Base-by-base conservation (phyloP, 2,113 vertebrate species). In the Rynchops niger region DNA sequence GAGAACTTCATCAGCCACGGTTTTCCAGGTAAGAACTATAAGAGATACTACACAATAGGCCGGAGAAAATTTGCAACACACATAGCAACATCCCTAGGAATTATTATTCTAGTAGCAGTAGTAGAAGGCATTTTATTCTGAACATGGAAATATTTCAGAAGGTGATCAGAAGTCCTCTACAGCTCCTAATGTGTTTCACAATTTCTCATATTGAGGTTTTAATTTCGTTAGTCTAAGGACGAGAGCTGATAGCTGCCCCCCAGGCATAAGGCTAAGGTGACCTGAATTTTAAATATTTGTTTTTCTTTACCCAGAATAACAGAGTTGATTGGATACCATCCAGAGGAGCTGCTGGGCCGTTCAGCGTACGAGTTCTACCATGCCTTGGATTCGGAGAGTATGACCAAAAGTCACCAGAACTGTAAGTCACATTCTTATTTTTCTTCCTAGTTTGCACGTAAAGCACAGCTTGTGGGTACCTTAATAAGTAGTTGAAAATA, bases 341-440 rank as follows among this genome's bases (percentile, higher is more conserved):
- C 99, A 15, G 98, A 99, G 63, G 99, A 99, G 93, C 97, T 99
- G 74, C 97, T 99, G 40, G 99, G 99, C 12, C 99, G 99, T 53
- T 99, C 99, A 1, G 98, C 99, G 1, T 99, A 99, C 1, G 98
- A 99, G 52, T 98, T 99, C 97, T 99, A 99, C 97, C 99, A 99
- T 94, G 98, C 98, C 2, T 94, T 99, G 97, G 99, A 99, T 96
- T 98, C 98, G 0, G 98, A 98, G 72, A 98, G 88, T 83, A 98
- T 99, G 98, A 98, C 98, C 93, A 99, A 98, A 97, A 99, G 99
- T 88, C 99, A 99, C 62, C 98, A 99, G 91, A 99, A 99, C 96
- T 71, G 99, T 99, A 97, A 99, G 99, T 95, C 34, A 49, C 18
- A 1, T 34, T 77, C 63, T 69, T 56, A 18, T 16, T 91, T 77